phyloP scores from a whole-genome alignment of 2,797 vertebrate genomes.

The Premnoplex brunnescens region DNA sequence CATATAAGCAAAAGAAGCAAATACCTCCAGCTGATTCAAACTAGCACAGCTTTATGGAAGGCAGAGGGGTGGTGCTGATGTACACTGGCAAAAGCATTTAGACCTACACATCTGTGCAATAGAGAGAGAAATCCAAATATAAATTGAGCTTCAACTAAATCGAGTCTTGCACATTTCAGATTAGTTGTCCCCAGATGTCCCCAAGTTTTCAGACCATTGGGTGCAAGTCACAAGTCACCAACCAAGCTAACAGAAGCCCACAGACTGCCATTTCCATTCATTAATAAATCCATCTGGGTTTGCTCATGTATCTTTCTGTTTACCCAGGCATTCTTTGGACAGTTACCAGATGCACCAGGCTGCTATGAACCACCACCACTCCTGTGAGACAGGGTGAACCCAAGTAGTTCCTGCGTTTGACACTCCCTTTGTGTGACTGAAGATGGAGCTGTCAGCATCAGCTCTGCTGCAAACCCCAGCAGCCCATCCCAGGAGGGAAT shows the following conservation, averaged over 20 bases:
- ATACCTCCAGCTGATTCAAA: background rate
- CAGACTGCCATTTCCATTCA: background rate
- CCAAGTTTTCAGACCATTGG: background rate
- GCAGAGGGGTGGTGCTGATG: background rate
- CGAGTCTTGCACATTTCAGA: background rate
- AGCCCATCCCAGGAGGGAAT: background rate
- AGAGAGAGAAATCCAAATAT: background rate
- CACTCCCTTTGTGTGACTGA: rapidly evolving
- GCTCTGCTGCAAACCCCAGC: background rate
- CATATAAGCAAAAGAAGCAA: rapidly evolving
- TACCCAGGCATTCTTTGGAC: background rate
- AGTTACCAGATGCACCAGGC: background rate
- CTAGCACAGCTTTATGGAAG: background rate
- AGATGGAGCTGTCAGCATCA: background rate
- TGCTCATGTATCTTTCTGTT: background rate
- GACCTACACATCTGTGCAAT: background rate
- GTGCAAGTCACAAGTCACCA: background rate
- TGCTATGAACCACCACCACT: background rate
- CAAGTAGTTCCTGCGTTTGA: background rate
- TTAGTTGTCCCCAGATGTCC: background rate
- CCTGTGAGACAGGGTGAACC: background rate
- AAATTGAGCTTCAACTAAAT: background rate
- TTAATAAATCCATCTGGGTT: background rate
- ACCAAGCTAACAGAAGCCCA: background rate
- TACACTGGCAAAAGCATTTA: background rate